Evolutionary conservation across 1,140 invertebrate genomes (phyloP).

Genomic region (Hylaeus anthracinus): DNA sequence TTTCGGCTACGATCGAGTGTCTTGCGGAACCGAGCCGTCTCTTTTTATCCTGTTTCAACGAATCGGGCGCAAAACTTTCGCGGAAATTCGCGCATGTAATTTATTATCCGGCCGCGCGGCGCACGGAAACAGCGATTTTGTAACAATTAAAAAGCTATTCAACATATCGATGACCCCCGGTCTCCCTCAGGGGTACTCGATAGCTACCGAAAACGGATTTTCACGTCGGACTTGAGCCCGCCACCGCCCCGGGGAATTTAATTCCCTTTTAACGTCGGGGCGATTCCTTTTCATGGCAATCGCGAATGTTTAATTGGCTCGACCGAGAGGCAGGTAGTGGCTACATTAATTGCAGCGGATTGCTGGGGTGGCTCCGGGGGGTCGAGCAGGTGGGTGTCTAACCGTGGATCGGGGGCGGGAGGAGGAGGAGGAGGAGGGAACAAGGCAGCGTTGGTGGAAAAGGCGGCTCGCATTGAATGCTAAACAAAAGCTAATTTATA

Average conservation of each 20-base stretch:
- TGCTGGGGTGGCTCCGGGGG: conserved; percentile 41
- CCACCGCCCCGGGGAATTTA: conserved; percentile 62
- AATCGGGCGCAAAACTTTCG: too few relatives aligned
- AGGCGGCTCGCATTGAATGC: conserved; percentile 78
- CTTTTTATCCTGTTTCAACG: neutral
- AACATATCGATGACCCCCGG: neutral
- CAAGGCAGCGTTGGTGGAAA: conserved; percentile 53
- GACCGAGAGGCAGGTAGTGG: conserved; percentile 61
- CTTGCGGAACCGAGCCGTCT: too few relatives aligned
- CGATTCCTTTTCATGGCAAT: conserved; percentile 70
- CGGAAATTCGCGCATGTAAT: too few relatives aligned
- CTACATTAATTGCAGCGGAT: conserved; percentile 77
- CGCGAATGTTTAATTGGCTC: conserved; percentile 77
- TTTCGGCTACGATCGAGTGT: too few relatives aligned
- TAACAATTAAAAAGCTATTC: neutral
- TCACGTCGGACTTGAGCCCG: conserved; percentile 36
- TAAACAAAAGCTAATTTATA: conserved; percentile 82
- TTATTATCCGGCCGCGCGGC: neutral
- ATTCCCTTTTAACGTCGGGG: conserved; percentile 65
- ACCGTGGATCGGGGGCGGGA: conserved; percentile 47
- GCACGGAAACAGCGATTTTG: neutral
- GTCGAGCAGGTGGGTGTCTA: conserved; percentile 63
- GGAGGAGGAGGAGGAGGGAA: conserved; percentile 30
- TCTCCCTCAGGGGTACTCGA: neutral
- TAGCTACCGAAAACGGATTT: conserved; percentile 25